A percentile compares a stretch with the other conserved stretches of the same genome.
phyloP scores from a whole-genome alignment of 2,888 invertebrate species.

The Cantharis rufa region DNA sequence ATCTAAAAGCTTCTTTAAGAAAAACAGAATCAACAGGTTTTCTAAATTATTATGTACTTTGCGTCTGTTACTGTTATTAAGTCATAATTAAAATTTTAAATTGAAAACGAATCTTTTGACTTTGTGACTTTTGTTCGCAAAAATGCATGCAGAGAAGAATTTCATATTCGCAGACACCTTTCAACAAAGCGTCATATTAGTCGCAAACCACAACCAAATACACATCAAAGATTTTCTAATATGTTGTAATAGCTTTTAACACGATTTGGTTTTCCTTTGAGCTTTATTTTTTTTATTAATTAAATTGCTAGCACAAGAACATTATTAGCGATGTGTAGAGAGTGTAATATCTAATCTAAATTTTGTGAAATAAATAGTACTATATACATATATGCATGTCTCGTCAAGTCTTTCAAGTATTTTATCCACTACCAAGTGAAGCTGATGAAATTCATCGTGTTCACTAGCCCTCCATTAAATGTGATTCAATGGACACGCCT shows the following conservation, averaged over 20 bases:
- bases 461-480: not conserved
- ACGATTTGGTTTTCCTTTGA: not conserved
- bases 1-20: constrained; percentile 6
- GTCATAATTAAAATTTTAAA: not conserved
- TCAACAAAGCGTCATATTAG: not conserved
- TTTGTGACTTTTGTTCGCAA: not conserved
- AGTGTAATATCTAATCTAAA: not conserved
- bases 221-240: not conserved
- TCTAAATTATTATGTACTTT: constrained; percentile 10
- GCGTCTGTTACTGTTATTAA: not conserved
- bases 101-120: not conserved
- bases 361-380: not conserved
- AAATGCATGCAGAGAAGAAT: not conserved
- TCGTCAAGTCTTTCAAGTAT: not conserved
- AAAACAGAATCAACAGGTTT: constrained; percentile 11
- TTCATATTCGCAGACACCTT: not conserved
- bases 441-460: not conserved
- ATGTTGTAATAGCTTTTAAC: not conserved
- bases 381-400: not conserved
- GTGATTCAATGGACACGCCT: not conserved
- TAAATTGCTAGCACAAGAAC: not conserved
- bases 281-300: not conserved
- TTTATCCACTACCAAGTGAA: not conserved
- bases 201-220: not conserved
- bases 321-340: not conserved